Base-by-base conservation (phyloP, 2,888 invertebrate species). In the Amphipyra berbera region DNA sequence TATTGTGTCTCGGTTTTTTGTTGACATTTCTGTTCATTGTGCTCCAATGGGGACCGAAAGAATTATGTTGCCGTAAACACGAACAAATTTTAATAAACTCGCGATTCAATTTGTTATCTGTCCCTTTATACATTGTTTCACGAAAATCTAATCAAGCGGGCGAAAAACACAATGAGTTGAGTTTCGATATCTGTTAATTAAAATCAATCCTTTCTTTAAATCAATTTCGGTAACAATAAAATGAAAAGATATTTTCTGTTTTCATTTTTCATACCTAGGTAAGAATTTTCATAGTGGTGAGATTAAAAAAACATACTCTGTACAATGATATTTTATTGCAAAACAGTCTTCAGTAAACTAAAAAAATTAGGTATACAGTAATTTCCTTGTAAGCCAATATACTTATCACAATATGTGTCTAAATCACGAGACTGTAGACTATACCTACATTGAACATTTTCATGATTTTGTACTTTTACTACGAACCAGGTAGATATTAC, bases 121-220 rank as follows among this genome's bases (percentile, higher is more conserved):
- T 86, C 90, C 89, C 83, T 87, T 88, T 88, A 88, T 86, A 90
- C 88, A 91, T 91, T 92, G 91, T 91, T 91, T 88, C 85, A 83
- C 83, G 85, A 85, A 88, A 91, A 90, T 85, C 91, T 91, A 92
- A 92, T 92, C 90, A 91, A 89, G 82, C 86, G 74, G 71, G 79
- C 76, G 84, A 90, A 90, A 89, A 90, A 89, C 86, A 92, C 90
- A 92, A 92, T 88, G 79, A 88, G 68, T 78, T 79, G 83, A 79
- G 84, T 87, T 87, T 83, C 87, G 85, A 91, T 91, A 92, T 91
- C 89, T 90, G 86, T 91, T 91, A 92, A 92, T 92, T 92, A 90
- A 92, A 91, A 91, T 90, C 90, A 89, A 92, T 90, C 87, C 88
- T 88, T 88, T 84, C 85, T 83, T 86, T 84, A 81, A 83, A 84